Evolutionary conservation across 1,140 invertebrate species (phyloP), one percentile per base, ranked within the genome.

Genomic region (Brachionus calyciflorus): DNA sequence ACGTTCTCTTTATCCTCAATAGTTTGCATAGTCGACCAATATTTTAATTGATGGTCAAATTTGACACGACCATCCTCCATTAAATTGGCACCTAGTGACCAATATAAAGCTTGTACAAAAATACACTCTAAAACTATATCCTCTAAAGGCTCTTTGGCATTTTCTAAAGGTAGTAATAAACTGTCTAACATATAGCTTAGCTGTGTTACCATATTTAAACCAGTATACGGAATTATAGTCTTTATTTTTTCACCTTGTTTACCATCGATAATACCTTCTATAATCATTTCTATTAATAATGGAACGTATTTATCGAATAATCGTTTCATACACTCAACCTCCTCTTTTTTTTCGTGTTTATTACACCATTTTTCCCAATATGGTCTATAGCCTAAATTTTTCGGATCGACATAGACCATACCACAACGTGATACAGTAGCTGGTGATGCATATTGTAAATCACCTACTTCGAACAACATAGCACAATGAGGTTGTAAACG

Each of bases 381-480:
- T 0, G 93, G 92, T 78, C 89, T 86, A 81, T 91, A 93, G 0
- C 92, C 91, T 28, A 96, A 85, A 85, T 92, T 92, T 83, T 93
- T 93, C 0, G 92, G 92, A 81, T 94, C 92, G 9, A 86, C 84
- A 77, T 83, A 86, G 1, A 86, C 84, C 84, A 86, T 86, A 77
- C 85, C 85, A 81, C 84, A 85, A 40, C 85, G 79, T 12, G 85
- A 86, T 12, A 86, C 84, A 17, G 85, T 85, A 21, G 85, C 84
- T 17, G 85, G 85, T 14, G 84, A 86, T 10, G 85, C 85, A 79
- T 84, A 93, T 81, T 90, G 89, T 49, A 96, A 87, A 84, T 94
- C 91, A 46, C 90, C 92, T 19, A 94, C 90, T 88, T 96, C 93
- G 86, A 95, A 95, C 40, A 96, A 85, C 63, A 95, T 84, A 21